phyloP scores from a whole-genome alignment of 2,888 invertebrate genomes.

The Dicycla oo region DNA sequence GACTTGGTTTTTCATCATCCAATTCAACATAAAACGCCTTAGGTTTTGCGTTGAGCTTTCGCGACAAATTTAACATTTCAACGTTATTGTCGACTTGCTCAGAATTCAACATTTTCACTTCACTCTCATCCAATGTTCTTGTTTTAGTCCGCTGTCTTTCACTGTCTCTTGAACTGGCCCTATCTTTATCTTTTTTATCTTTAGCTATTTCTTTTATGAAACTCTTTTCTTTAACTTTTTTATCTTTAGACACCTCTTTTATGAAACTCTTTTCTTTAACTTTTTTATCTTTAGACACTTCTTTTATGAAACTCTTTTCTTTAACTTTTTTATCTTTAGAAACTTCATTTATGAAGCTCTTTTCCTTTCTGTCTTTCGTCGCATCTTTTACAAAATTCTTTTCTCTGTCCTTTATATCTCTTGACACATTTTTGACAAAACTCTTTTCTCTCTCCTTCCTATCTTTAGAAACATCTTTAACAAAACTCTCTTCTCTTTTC shows the following conservation, averaged over 20 bases:
- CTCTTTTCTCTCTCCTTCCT: neutral
- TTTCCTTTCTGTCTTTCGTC: conserved; percentile 1
- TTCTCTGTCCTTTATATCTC: conserved; percentile 48
- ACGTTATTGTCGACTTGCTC: conserved; percentile 80
- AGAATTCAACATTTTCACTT: conserved; percentile 82
- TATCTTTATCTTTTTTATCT: conserved; percentile 52
- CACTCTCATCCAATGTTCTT: conserved; percentile 83
- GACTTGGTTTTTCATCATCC: conserved; percentile 71
- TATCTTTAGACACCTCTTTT: conserved; percentile 28
- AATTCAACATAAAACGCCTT: conserved; percentile 85
- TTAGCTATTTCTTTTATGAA: conserved; percentile 44
- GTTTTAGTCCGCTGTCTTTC: conserved; percentile 82
- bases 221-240: conserved; percentile 47
- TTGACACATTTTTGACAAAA: conserved; percentile 8
- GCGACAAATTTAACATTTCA: conserved; percentile 80
- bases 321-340: conserved; percentile 41
- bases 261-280: conserved; percentile 20
- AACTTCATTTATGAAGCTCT: neutral
- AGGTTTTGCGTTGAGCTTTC: conserved; percentile 79
- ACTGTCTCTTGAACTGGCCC: conserved; percentile 38
- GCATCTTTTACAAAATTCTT: conserved; percentile 44
- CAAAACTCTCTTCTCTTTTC: conserved; percentile 54
- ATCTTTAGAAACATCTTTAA: conserved; percentile 34
- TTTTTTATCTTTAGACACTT: conserved; percentile 4
- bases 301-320: conserved; percentile 41